phyloP scores from a whole-genome alignment of 1,140 invertebrate species.

The Drosophila virilis region DNA sequence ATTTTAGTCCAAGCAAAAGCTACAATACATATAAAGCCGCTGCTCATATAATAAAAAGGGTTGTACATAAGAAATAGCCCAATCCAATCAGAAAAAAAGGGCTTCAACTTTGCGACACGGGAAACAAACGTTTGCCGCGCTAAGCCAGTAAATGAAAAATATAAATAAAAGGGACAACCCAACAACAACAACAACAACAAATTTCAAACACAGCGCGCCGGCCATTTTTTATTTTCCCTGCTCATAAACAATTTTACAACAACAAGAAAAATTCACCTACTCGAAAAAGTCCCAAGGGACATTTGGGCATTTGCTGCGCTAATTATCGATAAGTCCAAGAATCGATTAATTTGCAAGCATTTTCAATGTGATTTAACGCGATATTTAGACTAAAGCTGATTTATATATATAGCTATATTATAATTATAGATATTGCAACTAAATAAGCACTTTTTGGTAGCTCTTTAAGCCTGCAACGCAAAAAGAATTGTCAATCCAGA shows the following conservation, averaged over 20 bases:
- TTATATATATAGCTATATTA: too few relatives aligned
- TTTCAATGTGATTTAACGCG: too few relatives aligned
- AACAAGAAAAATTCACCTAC: neutral
- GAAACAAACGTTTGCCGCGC: conserved; percentile 13
- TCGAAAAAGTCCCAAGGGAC: neutral
- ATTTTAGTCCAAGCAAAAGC: conserved; percentile 1
- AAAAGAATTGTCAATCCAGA: too few relatives aligned
- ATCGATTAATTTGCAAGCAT: too few relatives aligned
- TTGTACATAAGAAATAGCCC: conserved; percentile 7
- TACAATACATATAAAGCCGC: conserved; percentile 1
- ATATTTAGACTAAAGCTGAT: too few relatives aligned
- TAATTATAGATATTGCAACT: too few relatives aligned
- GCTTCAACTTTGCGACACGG: conserved; percentile 15
- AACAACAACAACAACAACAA: neutral
- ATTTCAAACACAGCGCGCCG: neutral
- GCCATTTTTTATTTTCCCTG: neutral
- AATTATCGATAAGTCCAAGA: neutral
- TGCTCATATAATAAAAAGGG: conserved; percentile 13
- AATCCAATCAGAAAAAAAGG: conserved; percentile 15
- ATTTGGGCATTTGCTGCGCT: neutral
- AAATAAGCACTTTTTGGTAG: too few relatives aligned
- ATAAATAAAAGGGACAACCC: neutral
- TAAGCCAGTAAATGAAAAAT: neutral
- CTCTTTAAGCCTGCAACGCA: too few relatives aligned
- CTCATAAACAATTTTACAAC: neutral